Percentiles rank a stretch among this genome's conserved stretches.
Conservation (phyloP, 2,113 vertebrate species). For the Rhinolophus sinicus region DNA sequence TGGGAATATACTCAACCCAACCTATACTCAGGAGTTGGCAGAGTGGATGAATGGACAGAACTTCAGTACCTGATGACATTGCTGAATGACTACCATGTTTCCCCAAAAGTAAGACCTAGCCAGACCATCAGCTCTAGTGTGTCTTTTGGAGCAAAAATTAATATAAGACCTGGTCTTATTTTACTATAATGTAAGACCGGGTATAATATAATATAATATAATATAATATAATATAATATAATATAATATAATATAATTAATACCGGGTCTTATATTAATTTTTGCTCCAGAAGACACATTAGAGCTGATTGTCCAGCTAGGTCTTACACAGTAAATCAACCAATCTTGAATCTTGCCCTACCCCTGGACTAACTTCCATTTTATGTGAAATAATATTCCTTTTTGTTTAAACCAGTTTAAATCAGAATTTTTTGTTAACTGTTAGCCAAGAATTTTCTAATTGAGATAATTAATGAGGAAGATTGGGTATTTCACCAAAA, state of each 20-base stretch:
- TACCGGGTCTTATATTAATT: too few species aligned
- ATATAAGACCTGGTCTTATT: too few species aligned
- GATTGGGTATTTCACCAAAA: background rate
- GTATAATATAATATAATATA: too few species aligned
- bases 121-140: too few species aligned
- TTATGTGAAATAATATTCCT: background rate
- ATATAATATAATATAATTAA: too few species aligned
- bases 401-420: constrained; percentile 10
- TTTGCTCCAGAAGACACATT: too few species aligned
- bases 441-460: background rate
- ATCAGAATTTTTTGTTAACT: background rate
- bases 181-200: too few species aligned
- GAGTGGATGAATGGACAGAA: background rate
- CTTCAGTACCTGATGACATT: background rate
- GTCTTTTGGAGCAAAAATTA: too few species aligned
- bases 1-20: background rate
- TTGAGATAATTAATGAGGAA: background rate
- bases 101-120: too few species aligned
- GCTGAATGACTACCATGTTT: background rate
- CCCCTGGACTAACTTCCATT: background rate
- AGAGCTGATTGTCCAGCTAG: too few species aligned
- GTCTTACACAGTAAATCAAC: background rate
- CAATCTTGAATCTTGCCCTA: background rate
- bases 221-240: too few species aligned
- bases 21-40: background rate